Evolutionary conservation across 2,113 vertebrate genomes (phyloP), one percentile per base, ranked within the genome.

Genomic region (Delphinapterus leucas): DNA sequence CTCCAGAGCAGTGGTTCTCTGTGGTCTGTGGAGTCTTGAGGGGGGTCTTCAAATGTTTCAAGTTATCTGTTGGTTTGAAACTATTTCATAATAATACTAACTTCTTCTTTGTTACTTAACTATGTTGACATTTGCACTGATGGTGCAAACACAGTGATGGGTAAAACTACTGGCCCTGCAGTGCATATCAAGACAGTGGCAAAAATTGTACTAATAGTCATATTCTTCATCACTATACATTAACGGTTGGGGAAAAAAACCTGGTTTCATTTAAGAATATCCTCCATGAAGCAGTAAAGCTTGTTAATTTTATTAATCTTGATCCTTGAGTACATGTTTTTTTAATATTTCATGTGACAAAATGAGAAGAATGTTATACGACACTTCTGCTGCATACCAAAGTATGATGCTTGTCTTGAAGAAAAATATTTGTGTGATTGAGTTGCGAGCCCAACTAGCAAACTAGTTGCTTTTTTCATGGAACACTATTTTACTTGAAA

Each of bases 401-500:
- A 84, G 25, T 84, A 58, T 82, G 41, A n/a, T 81, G 44, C 41
- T 81, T 90, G n/a, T 74, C 31, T 83, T 25, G 60, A 87, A 47
- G 47, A 77, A 90, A 83, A 83, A 73, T 87, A 81, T 15, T 21
- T 63, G 9, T 49, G 18, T 88, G 9, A 83, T 67, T 83, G 58
- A 94, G 26, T 88, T 88, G 63, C 2, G 12, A 65, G 60, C 17
- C 41, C 26, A 58, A 73, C 55, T 96, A 88, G 53, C 53, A 77
- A 93, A 53, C 65, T 60, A 80, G 58, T 80, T 70, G 13, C 1
- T 63, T 90, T 70, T 95, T 87, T 90, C 26, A 17, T 87, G 74
- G 23, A 47, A 97, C 71, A 63, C 25, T 90, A 31, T 81, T 95
- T 93, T 71, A 88, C 76, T 83, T 92, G 88, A 83, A 91, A 94